Percentiles rank a stretch among this genome's conserved stretches.
Conservation (phyloP, 2,113 vertebrate species). For the Forbesichthys agassizii region DNA sequence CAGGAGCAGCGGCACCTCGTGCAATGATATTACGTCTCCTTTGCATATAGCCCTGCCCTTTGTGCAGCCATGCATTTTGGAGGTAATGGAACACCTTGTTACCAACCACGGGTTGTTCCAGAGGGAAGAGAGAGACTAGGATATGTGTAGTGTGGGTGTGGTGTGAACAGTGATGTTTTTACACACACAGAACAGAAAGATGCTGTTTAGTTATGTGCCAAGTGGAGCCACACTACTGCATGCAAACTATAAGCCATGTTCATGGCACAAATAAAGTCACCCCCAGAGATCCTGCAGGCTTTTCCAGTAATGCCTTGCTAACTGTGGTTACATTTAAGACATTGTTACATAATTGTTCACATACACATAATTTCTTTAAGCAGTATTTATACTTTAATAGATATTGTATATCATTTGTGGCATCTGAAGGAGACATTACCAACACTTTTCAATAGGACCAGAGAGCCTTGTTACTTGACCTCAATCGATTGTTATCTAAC, state of each 20-base stretch:
- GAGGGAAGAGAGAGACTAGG: slow-evolving; percentile 17
- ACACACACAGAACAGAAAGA: slow-evolving; percentile 48
- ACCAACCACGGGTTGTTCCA: slow-evolving; percentile 16
- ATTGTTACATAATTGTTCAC: no score
- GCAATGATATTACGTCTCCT: no score
- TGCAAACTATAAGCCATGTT: slow-evolving; percentile 1
- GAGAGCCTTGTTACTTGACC: slow-evolving; percentile 22
- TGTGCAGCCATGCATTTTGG: no score
- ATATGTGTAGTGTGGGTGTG: slow-evolving; percentile 39
- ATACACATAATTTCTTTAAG: no score
- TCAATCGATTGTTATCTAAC: slow-evolving; percentile 20
- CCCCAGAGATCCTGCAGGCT: slow-evolving; percentile 30
- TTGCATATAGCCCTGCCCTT: no score
- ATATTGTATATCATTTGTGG: slow-evolving; percentile 5
- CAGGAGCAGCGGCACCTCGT: neutral
- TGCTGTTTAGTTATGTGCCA: slow-evolving; percentile 55
- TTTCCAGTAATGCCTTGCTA: neutral
- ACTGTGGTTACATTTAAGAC: no score
- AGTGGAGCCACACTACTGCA: slow-evolving; percentile 19
- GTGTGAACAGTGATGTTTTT: slow-evolving; percentile 26
- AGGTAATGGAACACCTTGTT: neutral
- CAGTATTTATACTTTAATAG: no score
- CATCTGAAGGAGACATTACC: slow-evolving; percentile 33
- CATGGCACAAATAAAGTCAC: slow-evolving; percentile 30
- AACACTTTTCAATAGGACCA: neutral